A percentile compares a stretch with the other conserved stretches of the same genome.
These are phyloP conservation scores for Formica aserva DNA, from an alignment of 2,888 invertebrate species.

Conservation along the genomic window DNA sequence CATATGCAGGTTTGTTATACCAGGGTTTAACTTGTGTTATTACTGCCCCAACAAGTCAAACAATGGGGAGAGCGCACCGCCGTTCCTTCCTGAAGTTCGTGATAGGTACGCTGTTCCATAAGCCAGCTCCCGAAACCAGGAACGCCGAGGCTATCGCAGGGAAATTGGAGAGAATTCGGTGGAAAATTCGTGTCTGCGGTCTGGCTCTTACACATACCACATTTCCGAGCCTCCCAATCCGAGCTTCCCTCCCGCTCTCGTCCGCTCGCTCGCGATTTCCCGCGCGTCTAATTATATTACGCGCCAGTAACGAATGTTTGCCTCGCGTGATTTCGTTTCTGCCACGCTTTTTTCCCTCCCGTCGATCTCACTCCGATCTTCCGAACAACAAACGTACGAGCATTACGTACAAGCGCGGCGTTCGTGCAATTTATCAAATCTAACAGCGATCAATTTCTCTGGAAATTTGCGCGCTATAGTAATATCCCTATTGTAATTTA, in stretches of 20 bases:
- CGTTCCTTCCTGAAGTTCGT: constrained; percentile 65
- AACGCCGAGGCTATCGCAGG: constrained; percentile 63
- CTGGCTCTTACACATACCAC: constrained; percentile 63
- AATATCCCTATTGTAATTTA: not conserved
- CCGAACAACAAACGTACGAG: constrained; percentile 38
- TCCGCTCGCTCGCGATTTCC: constrained; percentile 56
- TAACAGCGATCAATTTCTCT: constrained; percentile 27
- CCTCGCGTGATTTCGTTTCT: constrained; percentile 55
- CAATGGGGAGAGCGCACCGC: constrained; percentile 60
- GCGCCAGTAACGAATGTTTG: constrained; percentile 53
- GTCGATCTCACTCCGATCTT: constrained; percentile 40
- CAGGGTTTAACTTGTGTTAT: constrained; percentile 71
- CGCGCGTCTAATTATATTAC: constrained; percentile 63
- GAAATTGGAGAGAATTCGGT: constrained; percentile 68
- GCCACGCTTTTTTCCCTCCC: constrained; percentile 30
- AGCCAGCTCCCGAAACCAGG: constrained; percentile 57
- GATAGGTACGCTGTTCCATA: constrained; percentile 62
- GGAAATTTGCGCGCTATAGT: not conserved
- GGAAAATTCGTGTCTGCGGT: constrained; percentile 66
- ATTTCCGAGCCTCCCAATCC: constrained; percentile 54
- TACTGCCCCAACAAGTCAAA: constrained; percentile 73
- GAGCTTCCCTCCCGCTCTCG: constrained; percentile 29
- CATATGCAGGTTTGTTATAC: constrained; percentile 69
- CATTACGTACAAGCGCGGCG: constrained; percentile 27
- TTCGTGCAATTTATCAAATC: constrained; percentile 12